Percentiles rank a stretch among this genome's conserved stretches.
phyloP scores from a whole-genome alignment of 2,113 vertebrate genomes.

The Corythornis vintsioides region DNA sequence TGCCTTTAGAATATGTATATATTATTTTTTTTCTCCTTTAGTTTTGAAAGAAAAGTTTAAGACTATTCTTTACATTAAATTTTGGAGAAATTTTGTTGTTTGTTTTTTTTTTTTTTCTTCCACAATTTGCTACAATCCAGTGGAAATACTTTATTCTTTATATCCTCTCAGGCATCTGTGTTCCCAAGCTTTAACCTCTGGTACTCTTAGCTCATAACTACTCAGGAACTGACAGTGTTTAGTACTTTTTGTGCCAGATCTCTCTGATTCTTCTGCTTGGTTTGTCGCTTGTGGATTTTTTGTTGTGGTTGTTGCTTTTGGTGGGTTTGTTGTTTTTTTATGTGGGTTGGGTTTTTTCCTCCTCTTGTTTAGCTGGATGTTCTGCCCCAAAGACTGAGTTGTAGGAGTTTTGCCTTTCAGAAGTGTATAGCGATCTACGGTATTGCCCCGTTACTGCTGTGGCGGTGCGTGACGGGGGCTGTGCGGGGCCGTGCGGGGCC shows the following conservation, averaged over 20 bases:
- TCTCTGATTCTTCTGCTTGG: neutral
- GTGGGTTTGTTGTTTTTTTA: too few species aligned
- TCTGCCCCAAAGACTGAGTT: neutral
- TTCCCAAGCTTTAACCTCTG: too few species aligned
- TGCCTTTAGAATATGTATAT: neutral
- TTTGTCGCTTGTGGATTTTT: too few species aligned
- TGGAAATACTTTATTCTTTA: neutral
- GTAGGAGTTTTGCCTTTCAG: too few species aligned
- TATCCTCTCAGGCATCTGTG: fast-evolving
- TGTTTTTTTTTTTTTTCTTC: neutral
- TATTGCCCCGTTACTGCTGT: too few species aligned
- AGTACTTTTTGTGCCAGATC: neutral
- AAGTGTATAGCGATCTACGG: too few species aligned
- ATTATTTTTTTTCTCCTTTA: fast-evolving
- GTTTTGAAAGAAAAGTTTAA: neutral
- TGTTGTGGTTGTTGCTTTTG: too few species aligned
- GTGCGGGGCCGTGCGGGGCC: neutral
- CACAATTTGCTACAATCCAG: too few species aligned
- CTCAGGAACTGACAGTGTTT: fast-evolving
- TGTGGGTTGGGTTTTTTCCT: too few species aligned
- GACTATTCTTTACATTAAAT: neutral
- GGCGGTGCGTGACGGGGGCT: too few species aligned
- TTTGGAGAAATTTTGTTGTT: too few species aligned
- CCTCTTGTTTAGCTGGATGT: neutral
- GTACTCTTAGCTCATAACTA: fast-evolving